A percentile compares a stretch with the other conserved stretches of the same genome.
Evolutionary conservation across 2,797 vertebrate species (phyloP).

Genomic region (Sternarchorhynchus goeldii): DNA sequence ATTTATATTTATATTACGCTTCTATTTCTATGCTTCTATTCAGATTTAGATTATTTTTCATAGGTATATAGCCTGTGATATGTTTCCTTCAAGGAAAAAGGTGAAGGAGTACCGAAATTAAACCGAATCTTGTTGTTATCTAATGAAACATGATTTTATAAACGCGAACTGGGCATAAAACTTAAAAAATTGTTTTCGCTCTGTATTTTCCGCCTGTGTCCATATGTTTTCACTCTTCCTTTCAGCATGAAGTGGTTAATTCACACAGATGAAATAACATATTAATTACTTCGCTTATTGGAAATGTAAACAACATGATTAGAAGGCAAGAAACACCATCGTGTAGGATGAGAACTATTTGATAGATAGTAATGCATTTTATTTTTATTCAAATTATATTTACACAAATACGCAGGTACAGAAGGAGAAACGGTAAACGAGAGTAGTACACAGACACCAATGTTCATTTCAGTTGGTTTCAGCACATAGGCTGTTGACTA

Average conservation of each 20-base stretch:
- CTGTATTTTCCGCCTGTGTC: background rate
- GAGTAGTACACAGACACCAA: too few species aligned
- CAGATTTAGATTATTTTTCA: too few species aligned
- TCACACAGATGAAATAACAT: background rate
- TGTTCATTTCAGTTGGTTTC: too few species aligned
- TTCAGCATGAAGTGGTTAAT: background rate
- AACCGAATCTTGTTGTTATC: too few species aligned
- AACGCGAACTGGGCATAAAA: too few species aligned
- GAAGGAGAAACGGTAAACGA: background rate
- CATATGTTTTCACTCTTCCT: background rate
- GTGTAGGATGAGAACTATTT: background rate
- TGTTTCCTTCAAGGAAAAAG: too few species aligned
- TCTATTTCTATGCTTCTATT: too few species aligned
- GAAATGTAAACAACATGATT: background rate
- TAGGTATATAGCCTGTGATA: too few species aligned
- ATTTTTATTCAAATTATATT: background rate
- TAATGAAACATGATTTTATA: too few species aligned
- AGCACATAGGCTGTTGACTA: background rate
- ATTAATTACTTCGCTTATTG: background rate
- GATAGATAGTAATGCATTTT: constrained; percentile 3
- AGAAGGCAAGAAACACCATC: background rate
- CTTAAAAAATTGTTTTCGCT: too few species aligned
- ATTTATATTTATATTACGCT: too few species aligned
- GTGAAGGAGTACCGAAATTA: too few species aligned
- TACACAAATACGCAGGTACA: background rate